Evolutionary conservation across 2,113 vertebrate genomes (phyloP), one percentile per base, ranked within the genome.

Genomic region (Onychostoma macrolepis): DNA sequence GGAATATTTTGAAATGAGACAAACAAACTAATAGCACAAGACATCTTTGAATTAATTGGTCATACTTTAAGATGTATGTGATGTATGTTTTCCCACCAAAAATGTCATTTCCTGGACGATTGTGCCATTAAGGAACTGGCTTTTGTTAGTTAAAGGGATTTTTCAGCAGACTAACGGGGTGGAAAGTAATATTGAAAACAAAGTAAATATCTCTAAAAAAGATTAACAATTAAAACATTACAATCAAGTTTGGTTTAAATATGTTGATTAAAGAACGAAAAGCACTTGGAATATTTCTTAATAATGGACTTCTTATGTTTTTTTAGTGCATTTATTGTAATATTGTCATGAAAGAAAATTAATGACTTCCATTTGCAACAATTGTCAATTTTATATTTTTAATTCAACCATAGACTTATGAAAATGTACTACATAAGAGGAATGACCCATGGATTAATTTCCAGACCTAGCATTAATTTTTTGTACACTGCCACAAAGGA

Each of bases 401-500:
- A 76, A 76, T 45, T n/a, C 74, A 76, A 45, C 28, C 2, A 17
- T 48, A 43, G 10, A 63, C 58, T 41, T 38, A 17, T 65, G 26
- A 10, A 65, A 41, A 26, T 80, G 30, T 41, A 9, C n/a, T 17
- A 26, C 11, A n/a, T 56, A 80, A 58, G 15, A 74, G 71, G 19
- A 69, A 65, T 76, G 74, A 48, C 74, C 36, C 38, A 0, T 26
- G 72, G 24, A 75, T 75, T 43, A 7, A 45, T 45, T 76, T 74
- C 21, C 36, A 56, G 53, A 77, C 61, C 48, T 76, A 38, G 28
- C 67, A 56, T 75, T 77, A 19, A 77, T 58, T 30, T 82, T 15
- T n/a, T 19, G 61, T 80, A 87, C 76, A 81, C 74, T 89, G 71
- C 69, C 85, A 48, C 80, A 81, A 15, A 85, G 72, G 86, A 89